A percentile compares a stretch with the other conserved stretches of the same genome.
Evolutionary conservation across 2,113 vertebrate genomes (phyloP).

Genomic region (Amia ocellicauda): DNA sequence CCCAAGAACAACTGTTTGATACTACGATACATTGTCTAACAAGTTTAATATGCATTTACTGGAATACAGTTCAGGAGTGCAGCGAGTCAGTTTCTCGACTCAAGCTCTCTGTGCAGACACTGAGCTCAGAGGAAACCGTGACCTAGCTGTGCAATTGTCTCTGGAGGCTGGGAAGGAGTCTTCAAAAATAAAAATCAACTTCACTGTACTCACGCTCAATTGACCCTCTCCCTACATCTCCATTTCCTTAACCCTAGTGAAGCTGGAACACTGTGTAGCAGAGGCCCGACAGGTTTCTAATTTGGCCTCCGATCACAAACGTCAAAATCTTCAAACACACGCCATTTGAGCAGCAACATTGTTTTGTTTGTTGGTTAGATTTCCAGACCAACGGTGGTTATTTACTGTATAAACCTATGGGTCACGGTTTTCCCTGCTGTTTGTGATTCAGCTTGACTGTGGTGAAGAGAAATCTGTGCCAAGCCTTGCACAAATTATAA

Average conservation of each 20-base stretch:
- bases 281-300: constrained; percentile 28
- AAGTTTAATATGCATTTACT: too few species aligned
- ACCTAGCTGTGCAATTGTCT: constrained; percentile 16
- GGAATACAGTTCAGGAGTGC: background rate
- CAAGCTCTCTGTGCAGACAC: background rate
- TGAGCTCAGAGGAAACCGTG: constrained; percentile 13
- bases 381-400: constrained; percentile 19
- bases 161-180: constrained; percentile 22
- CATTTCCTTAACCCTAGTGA: constrained; percentile 27
- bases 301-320: constrained; percentile 5
- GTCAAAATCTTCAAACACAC: background rate
- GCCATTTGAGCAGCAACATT: constrained; percentile 19
- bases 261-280: constrained; percentile 17
- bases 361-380: constrained; percentile 25
- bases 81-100: background rate
- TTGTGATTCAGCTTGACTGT: too few species aligned
- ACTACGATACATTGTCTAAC: too few species aligned
- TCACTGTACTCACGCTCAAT: constrained; percentile 14
- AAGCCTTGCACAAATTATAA: too few species aligned
- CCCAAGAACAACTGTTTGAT: too few species aligned
- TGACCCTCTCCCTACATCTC: background rate
- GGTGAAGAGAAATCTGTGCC: too few species aligned
- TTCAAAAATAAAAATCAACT: constrained; percentile 20
- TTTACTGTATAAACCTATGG: constrained; percentile 18
- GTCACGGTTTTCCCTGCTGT: background rate